Conservation (phyloP, 2,113 vertebrate genomes). For the Eubucco bourcierii region DNA sequence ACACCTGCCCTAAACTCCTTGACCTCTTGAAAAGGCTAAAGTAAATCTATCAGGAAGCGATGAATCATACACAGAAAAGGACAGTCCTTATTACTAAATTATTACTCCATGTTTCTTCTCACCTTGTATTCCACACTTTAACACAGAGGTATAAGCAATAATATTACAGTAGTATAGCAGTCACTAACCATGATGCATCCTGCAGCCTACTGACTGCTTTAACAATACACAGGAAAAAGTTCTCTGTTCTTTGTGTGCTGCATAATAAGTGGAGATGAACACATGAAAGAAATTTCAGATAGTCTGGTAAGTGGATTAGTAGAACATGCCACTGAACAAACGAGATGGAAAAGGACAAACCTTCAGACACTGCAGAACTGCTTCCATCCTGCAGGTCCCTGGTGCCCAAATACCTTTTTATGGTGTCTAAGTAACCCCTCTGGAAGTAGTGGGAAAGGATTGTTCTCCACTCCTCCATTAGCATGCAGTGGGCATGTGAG, state of each 20-base stretch:
- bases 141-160: background rate
- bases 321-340: background rate
- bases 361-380: background rate
- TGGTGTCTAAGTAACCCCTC: background rate
- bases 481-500: background rate
- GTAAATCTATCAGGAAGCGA: background rate
- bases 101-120: background rate
- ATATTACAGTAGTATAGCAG: background rate
- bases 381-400: background rate
- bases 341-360: background rate
- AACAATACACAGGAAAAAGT: background rate
- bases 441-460: background rate
- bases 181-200: background rate
- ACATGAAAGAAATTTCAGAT: background rate
- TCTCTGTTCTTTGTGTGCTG: background rate
- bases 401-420: background rate
- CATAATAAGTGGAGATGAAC: background rate
- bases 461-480: background rate
- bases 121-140: background rate
- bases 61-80: background rate
- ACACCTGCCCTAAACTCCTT: conserved; percentile 7
- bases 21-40: background rate
- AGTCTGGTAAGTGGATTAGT: background rate
- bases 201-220: background rate
- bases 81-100: background rate